Evolutionary conservation across 2,113 vertebrate species (phyloP).

Genomic region (Bubo blakistoni): DNA sequence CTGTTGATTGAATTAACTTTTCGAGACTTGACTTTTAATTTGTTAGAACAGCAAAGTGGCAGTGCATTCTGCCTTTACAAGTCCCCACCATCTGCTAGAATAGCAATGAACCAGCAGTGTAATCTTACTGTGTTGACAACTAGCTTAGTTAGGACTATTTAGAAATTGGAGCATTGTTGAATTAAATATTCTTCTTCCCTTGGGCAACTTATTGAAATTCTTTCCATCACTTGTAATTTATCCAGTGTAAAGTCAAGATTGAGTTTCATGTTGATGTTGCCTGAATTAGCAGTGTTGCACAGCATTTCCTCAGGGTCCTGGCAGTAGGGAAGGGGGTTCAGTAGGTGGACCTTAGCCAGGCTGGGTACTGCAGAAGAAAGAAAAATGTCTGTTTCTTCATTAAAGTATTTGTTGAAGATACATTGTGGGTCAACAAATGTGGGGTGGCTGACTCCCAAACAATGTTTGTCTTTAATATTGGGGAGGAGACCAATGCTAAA

Average conservation of each 20-base stretch:
- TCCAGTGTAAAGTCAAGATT: neutral
- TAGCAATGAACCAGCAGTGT: neutral
- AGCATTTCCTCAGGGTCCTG: slow-evolving; percentile 4
- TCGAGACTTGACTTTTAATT: slow-evolving; percentile 21
- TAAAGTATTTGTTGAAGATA: neutral
- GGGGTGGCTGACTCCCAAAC: neutral
- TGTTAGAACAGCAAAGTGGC: slow-evolving; percentile 1
- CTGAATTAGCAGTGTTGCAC: neutral
- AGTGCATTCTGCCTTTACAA: neutral
- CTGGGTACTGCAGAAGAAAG: neutral
- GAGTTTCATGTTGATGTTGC: slow-evolving; percentile 6
- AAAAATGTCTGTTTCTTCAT: neutral
- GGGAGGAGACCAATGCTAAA: neutral
- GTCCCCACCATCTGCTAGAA: neutral
- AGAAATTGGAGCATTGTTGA: slow-evolving; percentile 17
- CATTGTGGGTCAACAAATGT: neutral
- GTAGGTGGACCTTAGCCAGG: neutral
- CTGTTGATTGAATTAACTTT: slow-evolving; percentile 5
- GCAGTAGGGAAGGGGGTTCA: neutral
- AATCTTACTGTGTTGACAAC: slow-evolving; percentile 8
- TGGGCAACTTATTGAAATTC: slow-evolving; percentile 5
- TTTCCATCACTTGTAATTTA: slow-evolving; percentile 37
- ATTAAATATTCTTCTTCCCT: slow-evolving; percentile 53
- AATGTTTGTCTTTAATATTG: neutral
- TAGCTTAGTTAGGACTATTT: neutral